Base-by-base conservation (phyloP, 2,888 invertebrate genomes). In the Hydrotaea cyrtoneurina region DNA sequence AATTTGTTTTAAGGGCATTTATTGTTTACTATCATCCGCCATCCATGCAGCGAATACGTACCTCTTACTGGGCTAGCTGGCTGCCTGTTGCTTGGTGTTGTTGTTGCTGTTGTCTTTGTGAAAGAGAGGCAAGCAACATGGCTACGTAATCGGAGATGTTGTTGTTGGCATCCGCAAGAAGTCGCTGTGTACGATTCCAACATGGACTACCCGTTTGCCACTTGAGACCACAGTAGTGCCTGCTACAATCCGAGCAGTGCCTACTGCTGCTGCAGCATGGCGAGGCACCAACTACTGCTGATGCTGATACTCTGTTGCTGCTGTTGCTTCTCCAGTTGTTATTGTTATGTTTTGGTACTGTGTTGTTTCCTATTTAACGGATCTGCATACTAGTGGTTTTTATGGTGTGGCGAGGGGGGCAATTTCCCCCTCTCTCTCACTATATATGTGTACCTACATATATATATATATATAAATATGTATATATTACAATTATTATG, bases 1-100 rank as follows among this genome's bases (percentile, higher is more conserved):
- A 91, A 91, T 91, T 90, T 91, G 89, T 90, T 88, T 89, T 90
- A 85, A 84, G 86, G 83, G 82, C 86, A 82, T 81, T 84, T 86
- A 82, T 86, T 86, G 82, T 86, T 86, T 69, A 46, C 69, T 43
- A 69, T 69, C 23, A 69, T 69, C 23, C 43, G 46, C 39, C 66
- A 66, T 69, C 23, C 15, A 59, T 23, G 43, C 57, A 19, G 10
- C 13, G 43, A 43, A 11, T 10, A 17, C 1, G 57, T 21, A 21
- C 11, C 57, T 19, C 57, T 31, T 31, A 31, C 31, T 31, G 31
- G 39, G 39, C 39, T 39, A 39, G 39, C 39, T 39, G 13, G 39
- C 39, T 39, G 39, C 39, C 39, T 11, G 39, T 36, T 36, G 57
- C 23, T 23, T 23, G 43, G 4, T n/a, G n/a, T n/a, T n/a, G n/a